These are phyloP conservation scores for Bos indicus DNA, from an alignment of 2,113 vertebrate genomes.

Conservation along the genomic window DNA sequence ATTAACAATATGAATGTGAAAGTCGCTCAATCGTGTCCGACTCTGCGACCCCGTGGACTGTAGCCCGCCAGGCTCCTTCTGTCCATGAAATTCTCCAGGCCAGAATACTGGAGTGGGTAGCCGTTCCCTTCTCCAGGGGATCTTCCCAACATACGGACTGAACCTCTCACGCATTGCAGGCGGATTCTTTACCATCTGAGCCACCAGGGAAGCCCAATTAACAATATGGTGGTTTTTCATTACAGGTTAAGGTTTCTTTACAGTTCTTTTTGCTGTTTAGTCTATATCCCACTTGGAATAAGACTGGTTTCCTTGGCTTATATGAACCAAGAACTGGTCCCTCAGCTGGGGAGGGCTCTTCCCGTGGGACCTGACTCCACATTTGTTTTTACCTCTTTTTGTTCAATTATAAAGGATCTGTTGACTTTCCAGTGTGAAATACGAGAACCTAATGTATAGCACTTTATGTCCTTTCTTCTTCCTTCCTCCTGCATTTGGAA, in stretches of 20 bases:
- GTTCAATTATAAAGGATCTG: background rate
- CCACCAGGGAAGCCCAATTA: background rate
- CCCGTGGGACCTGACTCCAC: background rate
- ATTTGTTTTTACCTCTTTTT: background rate
- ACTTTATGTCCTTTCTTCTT: background rate
- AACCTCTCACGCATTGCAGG: background rate
- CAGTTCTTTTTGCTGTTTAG: background rate
- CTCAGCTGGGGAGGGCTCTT: background rate
- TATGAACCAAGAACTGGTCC: background rate
- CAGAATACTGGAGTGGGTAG: background rate
- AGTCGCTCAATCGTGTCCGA: rapidly evolving
- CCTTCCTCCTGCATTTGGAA: background rate
- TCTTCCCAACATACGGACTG: background rate
- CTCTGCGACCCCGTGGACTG: background rate
- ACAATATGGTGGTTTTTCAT: background rate
- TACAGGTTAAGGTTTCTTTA: background rate
- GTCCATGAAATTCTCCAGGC: background rate
- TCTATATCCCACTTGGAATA: background rate
- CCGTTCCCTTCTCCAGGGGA: background rate
- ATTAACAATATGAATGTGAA: background rate
- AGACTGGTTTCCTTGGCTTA: background rate
- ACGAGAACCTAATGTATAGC: background rate
- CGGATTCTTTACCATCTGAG: background rate
- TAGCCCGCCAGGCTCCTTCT: background rate
- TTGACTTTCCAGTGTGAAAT: background rate